Conservation (phyloP, 2,888 invertebrate species). For the Drosophila niveifrons region DNA sequence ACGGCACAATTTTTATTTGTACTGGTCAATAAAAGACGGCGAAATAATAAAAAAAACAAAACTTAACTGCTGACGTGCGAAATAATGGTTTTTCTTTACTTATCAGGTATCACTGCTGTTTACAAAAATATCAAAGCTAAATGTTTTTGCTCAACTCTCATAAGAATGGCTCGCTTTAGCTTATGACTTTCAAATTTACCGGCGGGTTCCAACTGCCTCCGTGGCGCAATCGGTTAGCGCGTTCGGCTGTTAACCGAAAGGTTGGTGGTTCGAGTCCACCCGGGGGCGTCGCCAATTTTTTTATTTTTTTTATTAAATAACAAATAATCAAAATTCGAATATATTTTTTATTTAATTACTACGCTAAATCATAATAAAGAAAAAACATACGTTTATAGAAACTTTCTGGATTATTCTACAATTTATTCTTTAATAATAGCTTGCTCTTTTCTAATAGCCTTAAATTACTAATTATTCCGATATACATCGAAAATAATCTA, state of each 20-base stretch:
- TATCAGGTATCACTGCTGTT: too few relatives aligned
- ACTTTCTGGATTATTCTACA: too few relatives aligned
- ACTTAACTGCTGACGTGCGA: background rate
- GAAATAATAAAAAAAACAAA: background rate
- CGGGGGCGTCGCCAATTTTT: conserved; percentile 89
- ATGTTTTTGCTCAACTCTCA: too few relatives aligned
- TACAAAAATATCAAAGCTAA: too few relatives aligned
- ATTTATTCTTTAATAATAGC: too few relatives aligned
- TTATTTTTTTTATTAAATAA: background rate
- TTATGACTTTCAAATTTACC: conserved; percentile 4
- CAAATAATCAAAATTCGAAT: background rate
- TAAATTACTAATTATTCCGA: background rate
- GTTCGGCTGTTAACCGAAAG: conserved; percentile 99
- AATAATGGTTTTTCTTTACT: too few relatives aligned
- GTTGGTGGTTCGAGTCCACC: conserved; percentile 99
- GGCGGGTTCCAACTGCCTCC: conserved; percentile 83
- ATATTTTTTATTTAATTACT: background rate
- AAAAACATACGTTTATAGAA: too few relatives aligned
- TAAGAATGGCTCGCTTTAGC: background rate
- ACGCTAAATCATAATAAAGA: too few relatives aligned
- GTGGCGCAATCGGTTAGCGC: conserved; percentile 99
- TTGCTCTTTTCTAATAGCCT: too few relatives aligned
- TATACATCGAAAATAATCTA: background rate
- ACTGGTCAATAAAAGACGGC: background rate
- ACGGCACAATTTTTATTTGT: background rate